A percentile compares a stretch with the other conserved stretches of the same genome.
phyloP scores from a whole-genome alignment of 1,140 invertebrate species.

The Philopotamus ludificatus region DNA sequence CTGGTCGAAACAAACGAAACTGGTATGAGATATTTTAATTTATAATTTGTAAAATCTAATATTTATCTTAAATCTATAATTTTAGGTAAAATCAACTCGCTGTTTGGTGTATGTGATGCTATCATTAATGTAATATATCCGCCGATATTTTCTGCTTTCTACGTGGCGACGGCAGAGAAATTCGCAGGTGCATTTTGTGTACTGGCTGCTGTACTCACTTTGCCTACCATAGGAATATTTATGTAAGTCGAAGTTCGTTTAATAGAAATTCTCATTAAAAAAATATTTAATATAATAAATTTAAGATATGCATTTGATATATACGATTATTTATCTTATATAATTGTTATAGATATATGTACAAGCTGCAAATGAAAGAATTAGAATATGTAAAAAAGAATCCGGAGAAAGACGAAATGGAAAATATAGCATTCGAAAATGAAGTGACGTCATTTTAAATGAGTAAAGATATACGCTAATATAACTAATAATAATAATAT shows the following conservation, averaged over 20 bases:
- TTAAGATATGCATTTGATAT: slow-evolving; percentile 48
- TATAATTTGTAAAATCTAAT: background rate
- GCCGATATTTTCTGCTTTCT: slow-evolving; percentile 55
- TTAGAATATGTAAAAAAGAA: slow-evolving; percentile 44
- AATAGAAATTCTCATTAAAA: slow-evolving; percentile 46
- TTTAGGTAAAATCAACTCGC: slow-evolving; percentile 60
- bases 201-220: slow-evolving; percentile 49
- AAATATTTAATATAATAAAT: slow-evolving; percentile 45
- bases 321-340: slow-evolving; percentile 22
- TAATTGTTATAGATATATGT: slow-evolving; percentile 47
- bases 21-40: too few relatives aligned
- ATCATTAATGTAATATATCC: slow-evolving; percentile 51
- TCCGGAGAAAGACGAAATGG: slow-evolving; percentile 32
- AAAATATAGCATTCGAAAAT: slow-evolving; percentile 18
- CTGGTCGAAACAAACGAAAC: slow-evolving; percentile 55
- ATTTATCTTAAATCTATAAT: slow-evolving; percentile 29
- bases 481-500: too few relatives aligned
- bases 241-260: slow-evolving; percentile 46
- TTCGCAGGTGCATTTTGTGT: slow-evolving; percentile 54
- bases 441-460: slow-evolving; percentile 30
- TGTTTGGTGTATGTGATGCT: slow-evolving; percentile 58
- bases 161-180: slow-evolving; percentile 47
- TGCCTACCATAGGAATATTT: slow-evolving; percentile 51
- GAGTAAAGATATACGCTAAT: too few relatives aligned
- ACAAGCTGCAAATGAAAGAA: slow-evolving; percentile 44